These are phyloP conservation scores for Galerucella pusilla DNA, from an alignment of 2,888 invertebrate genomes.

Conservation along the genomic window DNA sequence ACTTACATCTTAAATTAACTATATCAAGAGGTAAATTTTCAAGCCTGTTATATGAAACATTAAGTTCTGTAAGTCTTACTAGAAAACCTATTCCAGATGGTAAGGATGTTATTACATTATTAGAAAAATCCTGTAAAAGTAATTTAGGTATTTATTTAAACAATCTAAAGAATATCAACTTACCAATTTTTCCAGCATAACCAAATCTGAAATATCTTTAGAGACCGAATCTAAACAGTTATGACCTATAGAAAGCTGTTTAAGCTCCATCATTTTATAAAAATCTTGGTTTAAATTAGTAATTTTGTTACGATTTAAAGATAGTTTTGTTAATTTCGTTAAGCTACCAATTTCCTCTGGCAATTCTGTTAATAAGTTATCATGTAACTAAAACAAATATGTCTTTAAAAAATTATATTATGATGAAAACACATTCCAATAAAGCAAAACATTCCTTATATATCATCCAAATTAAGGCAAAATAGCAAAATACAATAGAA, in stretches of 20 bases:
- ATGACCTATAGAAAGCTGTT: conserved; percentile 78
- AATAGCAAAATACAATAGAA: background rate
- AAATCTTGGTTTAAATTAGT: conserved; percentile 72
- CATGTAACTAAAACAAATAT: conserved; percentile 75
- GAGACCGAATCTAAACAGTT: conserved; percentile 77
- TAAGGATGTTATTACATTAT: conserved; percentile 78
- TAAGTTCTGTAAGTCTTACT: conserved; percentile 79
- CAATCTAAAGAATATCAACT: conserved; percentile 39
- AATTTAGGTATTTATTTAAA: background rate
- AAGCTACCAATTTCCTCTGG: conserved; percentile 81
- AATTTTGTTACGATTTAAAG: conserved; percentile 78
- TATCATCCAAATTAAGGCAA: background rate
- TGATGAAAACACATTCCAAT: background rate
- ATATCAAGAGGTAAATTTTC: conserved; percentile 83
- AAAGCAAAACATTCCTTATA: background rate
- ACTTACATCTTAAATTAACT: conserved; percentile 81
- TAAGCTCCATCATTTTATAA: conserved; percentile 76
- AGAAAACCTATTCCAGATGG: conserved; percentile 87
- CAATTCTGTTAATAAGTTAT: conserved; percentile 79
- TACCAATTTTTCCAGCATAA: conserved; percentile 82
- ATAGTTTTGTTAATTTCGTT: conserved; percentile 74
- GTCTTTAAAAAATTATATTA: conserved; percentile 6
- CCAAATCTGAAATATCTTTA: conserved; percentile 80
- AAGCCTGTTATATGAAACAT: conserved; percentile 80
- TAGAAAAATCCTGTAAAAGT: conserved; percentile 77